A percentile compares a stretch with the other conserved stretches of the same genome.
phyloP scores from a whole-genome alignment of 2,888 invertebrate species.

The Tetrapedia diversipes region DNA sequence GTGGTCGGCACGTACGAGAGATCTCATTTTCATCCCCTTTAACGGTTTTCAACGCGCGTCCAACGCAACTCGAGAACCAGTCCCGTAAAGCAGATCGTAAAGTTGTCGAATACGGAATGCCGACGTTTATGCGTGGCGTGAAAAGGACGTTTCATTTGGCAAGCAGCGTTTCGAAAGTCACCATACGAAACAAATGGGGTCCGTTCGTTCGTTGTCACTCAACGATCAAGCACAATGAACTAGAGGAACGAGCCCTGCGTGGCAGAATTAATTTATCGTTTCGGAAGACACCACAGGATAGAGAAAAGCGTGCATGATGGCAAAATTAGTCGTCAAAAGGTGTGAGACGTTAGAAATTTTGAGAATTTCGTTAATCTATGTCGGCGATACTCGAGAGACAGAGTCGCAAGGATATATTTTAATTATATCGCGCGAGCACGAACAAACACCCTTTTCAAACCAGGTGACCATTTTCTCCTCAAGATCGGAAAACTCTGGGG shows the following conservation, averaged over 20 bases:
- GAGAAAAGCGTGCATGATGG: too few relatives aligned
- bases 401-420: too few relatives aligned
- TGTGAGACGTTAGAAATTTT: too few relatives aligned
- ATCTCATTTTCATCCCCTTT: slow-evolving; percentile 15
- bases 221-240: background rate
- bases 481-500: too few relatives aligned
- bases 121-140: slow-evolving; percentile 39
- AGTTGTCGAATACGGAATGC: slow-evolving; percentile 51
- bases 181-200: slow-evolving; percentile 7
- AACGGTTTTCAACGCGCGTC: background rate
- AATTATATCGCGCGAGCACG: too few relatives aligned
- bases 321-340: too few relatives aligned
- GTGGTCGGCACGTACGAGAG: background rate
- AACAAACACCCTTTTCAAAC: too few relatives aligned
- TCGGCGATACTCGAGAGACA: too few relatives aligned
- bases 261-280: slow-evolving; percentile 28
- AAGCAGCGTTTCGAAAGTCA: background rate
- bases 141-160: background rate
- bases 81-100: slow-evolving; percentile 55
- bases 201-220: background rate
- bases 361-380: too few relatives aligned
- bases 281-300: too few relatives aligned
- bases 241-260: background rate
- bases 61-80: background rate
- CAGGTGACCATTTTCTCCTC: too few relatives aligned